Percentiles rank a stretch among this genome's conserved stretches.
Conservation (phyloP, 2,888 invertebrate genomes). For the Meandrusa payeni region DNA sequence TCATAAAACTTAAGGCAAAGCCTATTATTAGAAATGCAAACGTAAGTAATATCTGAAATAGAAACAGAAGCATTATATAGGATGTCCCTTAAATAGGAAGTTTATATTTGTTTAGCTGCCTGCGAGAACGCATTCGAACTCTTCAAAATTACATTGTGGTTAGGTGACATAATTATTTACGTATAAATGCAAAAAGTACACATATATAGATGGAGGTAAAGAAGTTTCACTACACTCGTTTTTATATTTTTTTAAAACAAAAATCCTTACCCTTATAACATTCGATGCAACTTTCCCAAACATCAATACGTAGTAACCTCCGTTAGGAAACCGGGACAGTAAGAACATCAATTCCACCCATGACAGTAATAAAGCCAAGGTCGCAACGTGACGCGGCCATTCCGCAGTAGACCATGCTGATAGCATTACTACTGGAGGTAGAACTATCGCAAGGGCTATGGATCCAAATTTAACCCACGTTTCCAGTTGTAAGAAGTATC, state of each 20-base stretch:
- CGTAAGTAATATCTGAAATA: constrained; percentile 71
- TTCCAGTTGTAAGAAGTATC: constrained; percentile 76
- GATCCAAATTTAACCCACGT: constrained; percentile 80
- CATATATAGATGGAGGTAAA: too few relatives aligned
- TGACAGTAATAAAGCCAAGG: constrained; percentile 71
- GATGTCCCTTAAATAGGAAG: not conserved
- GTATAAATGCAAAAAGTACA: too few relatives aligned
- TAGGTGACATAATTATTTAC: too few relatives aligned
- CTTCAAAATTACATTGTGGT: too few relatives aligned
- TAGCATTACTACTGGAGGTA: constrained; percentile 55
- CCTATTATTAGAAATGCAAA: constrained; percentile 76
- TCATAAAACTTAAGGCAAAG: constrained; percentile 79
- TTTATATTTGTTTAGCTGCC: too few relatives aligned
- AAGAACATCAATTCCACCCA: constrained; percentile 82
- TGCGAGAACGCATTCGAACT: too few relatives aligned
- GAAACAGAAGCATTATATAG: too few relatives aligned
- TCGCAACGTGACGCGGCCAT: constrained; percentile 75
- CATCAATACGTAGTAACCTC: constrained; percentile 82
- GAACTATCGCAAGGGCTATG: constrained; percentile 60
- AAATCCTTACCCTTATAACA: constrained; percentile 76
- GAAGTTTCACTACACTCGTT: too few relatives aligned
- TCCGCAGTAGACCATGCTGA: constrained; percentile 40
- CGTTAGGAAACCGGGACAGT: constrained; percentile 77
- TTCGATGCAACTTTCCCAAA: constrained; percentile 81
- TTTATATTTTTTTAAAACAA: too few relatives aligned